Conservation (phyloP, 2,888 invertebrate species). For the Notodonta ziczac region DNA sequence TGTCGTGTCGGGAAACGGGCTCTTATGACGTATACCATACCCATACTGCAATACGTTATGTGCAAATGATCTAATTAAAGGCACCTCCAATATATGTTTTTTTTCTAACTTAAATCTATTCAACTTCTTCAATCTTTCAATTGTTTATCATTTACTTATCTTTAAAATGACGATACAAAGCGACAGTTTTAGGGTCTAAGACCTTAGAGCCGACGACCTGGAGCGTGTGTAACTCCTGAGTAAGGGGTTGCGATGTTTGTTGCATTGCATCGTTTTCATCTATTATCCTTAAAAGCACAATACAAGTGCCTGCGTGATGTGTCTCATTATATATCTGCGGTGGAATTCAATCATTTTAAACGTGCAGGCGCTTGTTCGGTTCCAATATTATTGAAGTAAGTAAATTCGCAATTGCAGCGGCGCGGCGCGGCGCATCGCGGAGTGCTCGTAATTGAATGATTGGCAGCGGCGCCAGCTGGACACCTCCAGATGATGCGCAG, state of each 20-base stretch:
- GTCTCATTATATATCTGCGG: neutral
- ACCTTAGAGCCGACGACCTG: no score
- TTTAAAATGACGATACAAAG: no score
- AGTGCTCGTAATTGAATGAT: constrained; percentile 73
- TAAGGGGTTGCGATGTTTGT: neutral
- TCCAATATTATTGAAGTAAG: constrained; percentile 45
- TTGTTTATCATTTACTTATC: no score
- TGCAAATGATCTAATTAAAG: no score
- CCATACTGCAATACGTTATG: no score
- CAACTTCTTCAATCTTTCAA: no score
- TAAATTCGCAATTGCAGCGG: constrained; percentile 58
- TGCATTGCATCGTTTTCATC: neutral
- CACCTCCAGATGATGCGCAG: constrained; percentile 72
- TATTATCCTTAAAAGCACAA: neutral
- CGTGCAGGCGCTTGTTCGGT: constrained; percentile 39
- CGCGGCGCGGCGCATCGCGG: constrained; percentile 42
- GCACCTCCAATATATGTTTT: no score
- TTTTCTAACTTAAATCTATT: no score
- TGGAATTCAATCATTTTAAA: constrained; percentile 20
- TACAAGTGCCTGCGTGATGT: neutral
- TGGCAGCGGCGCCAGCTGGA: constrained; percentile 70
- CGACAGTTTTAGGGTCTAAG: no score
- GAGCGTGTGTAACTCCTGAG: neutral
- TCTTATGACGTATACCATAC: no score
- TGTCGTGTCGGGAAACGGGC: no score